A percentile compares a stretch with the other conserved stretches of the same genome.
Evolutionary conservation across 2,888 invertebrate genomes (phyloP).

Genomic region (Pediacus dermestoides): DNA sequence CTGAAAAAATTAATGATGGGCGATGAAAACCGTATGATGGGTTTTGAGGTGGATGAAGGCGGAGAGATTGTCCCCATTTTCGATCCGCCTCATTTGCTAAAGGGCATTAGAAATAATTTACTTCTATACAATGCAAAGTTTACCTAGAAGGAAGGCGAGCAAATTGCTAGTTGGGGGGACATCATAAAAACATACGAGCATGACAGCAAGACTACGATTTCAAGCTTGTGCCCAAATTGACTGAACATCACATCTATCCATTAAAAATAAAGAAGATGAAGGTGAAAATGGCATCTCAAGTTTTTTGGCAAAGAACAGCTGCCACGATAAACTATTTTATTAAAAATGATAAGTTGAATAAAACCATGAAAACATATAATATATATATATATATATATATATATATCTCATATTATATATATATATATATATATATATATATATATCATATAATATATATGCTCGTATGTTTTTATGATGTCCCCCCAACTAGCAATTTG

Average conservation of each 20-base stretch:
- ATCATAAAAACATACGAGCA: too few relatives aligned
- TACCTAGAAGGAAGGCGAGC: neutral
- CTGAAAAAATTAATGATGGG: too few relatives aligned
- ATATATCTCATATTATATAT: conserved; percentile 4
- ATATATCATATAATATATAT: too few relatives aligned
- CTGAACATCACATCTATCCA: conserved; percentile 10
- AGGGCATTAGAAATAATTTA: too few relatives aligned
- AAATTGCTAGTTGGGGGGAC: conserved; percentile 9
- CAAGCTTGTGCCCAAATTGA: conserved; percentile 8
- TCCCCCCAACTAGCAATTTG: conserved; percentile 9
- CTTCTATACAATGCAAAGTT: conserved; percentile 7
- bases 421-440: conserved; percentile 1
- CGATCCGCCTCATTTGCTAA: conserved; percentile 9
- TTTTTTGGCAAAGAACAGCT: conserved; percentile 9
- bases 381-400: too few relatives aligned
- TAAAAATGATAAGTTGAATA: conserved; percentile 1
- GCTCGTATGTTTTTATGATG: too few relatives aligned
- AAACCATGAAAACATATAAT: conserved; percentile 1
- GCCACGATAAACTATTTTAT: conserved; percentile 9
- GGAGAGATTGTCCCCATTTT: conserved; percentile 11
- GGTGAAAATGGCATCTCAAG: conserved; percentile 10
- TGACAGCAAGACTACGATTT: too few relatives aligned
- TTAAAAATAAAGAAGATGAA: conserved; percentile 15
- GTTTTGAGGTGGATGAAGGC: conserved; percentile 1
- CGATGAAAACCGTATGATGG: conserved; percentile 6